Base-by-base conservation (phyloP, 2,888 invertebrate species). In the Brenthis daphne region DNA sequence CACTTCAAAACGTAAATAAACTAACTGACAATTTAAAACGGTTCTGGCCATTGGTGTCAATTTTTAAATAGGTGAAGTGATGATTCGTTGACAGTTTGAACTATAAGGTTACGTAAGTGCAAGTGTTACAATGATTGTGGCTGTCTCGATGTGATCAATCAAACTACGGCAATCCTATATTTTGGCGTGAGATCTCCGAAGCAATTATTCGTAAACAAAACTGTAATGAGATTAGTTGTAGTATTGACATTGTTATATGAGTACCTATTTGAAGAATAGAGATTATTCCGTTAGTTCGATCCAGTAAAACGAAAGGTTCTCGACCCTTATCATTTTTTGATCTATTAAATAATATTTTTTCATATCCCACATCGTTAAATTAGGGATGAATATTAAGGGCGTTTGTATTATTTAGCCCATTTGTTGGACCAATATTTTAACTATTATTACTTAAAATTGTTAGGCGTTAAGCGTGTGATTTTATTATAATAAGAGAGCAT, bases 361-460 rank as follows among this genome's bases (percentile, higher is more conserved):
- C 92, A 92, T 90, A 90, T 92, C 92, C 92, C 92, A 85, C 86
- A 84, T 91, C 90, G 92, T 92, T 92, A 89, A 91, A 90, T 91
- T 90, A 90, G 92, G 92, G 92, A 92, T 91, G 92, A 90, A 91
- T 92, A 92, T 91, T 92, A 89, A 89, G 92, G 92, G 92, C 92
- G 89, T 92, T 91, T 91, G 92, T 92, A 92, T 92, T 92, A 92
- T 92, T 92, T 92, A 92, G 92, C 92, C 92, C 92, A 92, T 92
- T 92, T 92, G 92, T 92, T 92, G 92, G 92, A 92, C 92, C 92
- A 92, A 92, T 92, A 92, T 92, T 92, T 92, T 92, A 90, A 92
- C 91, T 92, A 92, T 90, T 90, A 90, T 92, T 91, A 92, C 92
- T 91, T 91, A 92, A 92, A 92, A 92, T 92, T 92, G 92, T 92